Evolutionary conservation across 2,797 vertebrate genomes (phyloP).

Genomic region (Lemur catta): DNA sequence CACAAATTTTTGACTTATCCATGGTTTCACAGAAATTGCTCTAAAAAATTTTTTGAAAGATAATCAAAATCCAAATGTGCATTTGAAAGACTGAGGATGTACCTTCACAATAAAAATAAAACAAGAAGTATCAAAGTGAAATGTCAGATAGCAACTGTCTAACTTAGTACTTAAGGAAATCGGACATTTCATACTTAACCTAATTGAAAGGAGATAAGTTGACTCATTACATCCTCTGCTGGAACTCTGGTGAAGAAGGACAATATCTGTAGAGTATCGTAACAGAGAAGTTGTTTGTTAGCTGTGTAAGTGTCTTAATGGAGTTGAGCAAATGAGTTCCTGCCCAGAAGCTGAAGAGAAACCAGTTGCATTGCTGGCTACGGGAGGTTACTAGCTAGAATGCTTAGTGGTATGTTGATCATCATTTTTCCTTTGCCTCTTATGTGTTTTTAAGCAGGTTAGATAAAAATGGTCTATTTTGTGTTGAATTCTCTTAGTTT

Average conservation of each 20-base stretch:
- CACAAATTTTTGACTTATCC: no score
- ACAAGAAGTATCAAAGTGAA: no score
- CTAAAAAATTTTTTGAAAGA: no score
- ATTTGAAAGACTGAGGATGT: no score
- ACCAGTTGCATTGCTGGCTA: not conserved
- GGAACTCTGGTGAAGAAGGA: not conserved
- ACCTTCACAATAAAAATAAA: no score
- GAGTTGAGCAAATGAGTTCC: not conserved
- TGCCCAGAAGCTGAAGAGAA: not conserved
- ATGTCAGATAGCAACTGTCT: no score
- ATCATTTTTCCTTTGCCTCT: not conserved
- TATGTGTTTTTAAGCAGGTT: not conserved
- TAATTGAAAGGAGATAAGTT: no score
- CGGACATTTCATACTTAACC: no score
- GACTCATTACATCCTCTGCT: not conserved
- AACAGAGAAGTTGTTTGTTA: not conserved
- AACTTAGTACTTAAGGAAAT: no score
- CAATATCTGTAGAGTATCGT: not conserved
- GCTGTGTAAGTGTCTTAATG: constrained; percentile 11
- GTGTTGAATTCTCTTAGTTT: not conserved
- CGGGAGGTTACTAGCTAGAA: not conserved
- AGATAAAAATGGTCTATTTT: not conserved
- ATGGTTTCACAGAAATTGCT: no score
- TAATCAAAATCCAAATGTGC: no score
- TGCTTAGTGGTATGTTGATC: not conserved